Evolutionary conservation across 2,888 invertebrate genomes (phyloP).

Genomic region (Syrista parreyssii): DNA sequence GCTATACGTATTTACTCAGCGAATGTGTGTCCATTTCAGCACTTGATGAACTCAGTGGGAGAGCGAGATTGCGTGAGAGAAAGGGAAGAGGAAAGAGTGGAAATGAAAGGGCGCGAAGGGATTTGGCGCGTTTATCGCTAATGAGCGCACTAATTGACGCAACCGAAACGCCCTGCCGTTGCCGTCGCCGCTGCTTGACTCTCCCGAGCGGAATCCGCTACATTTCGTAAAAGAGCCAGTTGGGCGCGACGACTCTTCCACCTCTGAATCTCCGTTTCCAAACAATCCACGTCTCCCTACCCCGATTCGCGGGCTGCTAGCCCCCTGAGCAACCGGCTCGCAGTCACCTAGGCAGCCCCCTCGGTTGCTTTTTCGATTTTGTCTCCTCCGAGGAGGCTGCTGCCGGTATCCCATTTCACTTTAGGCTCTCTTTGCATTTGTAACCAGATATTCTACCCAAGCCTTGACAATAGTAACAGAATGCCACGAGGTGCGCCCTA

Average conservation of each 20-base stretch:
- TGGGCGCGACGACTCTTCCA: background rate
- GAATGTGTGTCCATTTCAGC: background rate
- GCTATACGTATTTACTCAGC: background rate
- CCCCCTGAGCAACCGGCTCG: background rate
- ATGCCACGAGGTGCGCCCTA: conserved; percentile 29
- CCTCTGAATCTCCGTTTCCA: background rate
- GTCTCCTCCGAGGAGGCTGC: background rate
- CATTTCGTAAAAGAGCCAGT: background rate
- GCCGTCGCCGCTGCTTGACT: background rate
- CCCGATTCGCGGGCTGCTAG: background rate
- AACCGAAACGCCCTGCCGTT: conserved; percentile 38
- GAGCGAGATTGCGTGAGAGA: background rate
- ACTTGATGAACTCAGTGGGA: background rate
- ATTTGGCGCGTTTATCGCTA: conserved; percentile 42
- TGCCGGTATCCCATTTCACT: conserved; percentile 4
- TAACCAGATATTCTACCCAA: conserved; percentile 26
- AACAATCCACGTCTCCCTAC: background rate
- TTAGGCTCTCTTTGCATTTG: conserved; percentile 19
- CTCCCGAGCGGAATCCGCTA: background rate
- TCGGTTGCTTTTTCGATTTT: conserved; percentile 6
- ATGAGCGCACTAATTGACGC: conserved; percentile 51
- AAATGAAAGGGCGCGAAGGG: background rate
- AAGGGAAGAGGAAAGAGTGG: background rate
- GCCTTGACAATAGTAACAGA: conserved; percentile 34
- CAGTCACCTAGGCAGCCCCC: conserved; percentile 1